A percentile compares a stretch with the other conserved stretches of the same genome.
phyloP scores from a whole-genome alignment of 2,113 vertebrate species.

The Nyctereutes procyonoides region DNA sequence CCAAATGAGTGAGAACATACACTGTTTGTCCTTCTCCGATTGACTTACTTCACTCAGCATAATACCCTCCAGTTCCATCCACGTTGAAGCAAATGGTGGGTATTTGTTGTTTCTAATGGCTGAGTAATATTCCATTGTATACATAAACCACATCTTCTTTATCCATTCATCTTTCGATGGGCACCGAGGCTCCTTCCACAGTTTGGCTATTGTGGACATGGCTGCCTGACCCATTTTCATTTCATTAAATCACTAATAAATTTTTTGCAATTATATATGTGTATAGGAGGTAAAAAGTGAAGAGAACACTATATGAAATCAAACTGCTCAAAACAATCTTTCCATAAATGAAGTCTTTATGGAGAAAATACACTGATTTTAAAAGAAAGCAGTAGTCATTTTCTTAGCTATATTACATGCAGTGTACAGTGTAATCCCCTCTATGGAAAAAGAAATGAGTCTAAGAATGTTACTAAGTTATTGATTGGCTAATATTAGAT shows the following conservation, averaged over 20 bases:
- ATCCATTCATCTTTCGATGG: too few species aligned
- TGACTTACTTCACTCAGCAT: too few species aligned
- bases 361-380: neutral
- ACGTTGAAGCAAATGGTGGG: too few species aligned
- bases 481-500: neutral
- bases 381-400: neutral
- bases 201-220: too few species aligned
- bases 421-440: neutral
- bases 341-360: neutral
- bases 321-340: neutral
- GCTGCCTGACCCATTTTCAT: neutral
- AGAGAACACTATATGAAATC: neutral
- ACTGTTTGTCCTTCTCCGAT: too few species aligned
- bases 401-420: neutral
- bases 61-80: too few species aligned
- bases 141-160: too few species aligned
- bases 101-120: too few species aligned
- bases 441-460: neutral
- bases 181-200: too few species aligned
- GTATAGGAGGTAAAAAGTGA: neutral
- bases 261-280: neutral
- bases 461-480: neutral
- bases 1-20: too few species aligned
- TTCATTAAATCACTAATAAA: neutral
- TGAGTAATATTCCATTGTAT: too few species aligned